Evolutionary conservation across 1,140 invertebrate genomes (phyloP).

Genomic region (Lasioglossum baleicum): DNA sequence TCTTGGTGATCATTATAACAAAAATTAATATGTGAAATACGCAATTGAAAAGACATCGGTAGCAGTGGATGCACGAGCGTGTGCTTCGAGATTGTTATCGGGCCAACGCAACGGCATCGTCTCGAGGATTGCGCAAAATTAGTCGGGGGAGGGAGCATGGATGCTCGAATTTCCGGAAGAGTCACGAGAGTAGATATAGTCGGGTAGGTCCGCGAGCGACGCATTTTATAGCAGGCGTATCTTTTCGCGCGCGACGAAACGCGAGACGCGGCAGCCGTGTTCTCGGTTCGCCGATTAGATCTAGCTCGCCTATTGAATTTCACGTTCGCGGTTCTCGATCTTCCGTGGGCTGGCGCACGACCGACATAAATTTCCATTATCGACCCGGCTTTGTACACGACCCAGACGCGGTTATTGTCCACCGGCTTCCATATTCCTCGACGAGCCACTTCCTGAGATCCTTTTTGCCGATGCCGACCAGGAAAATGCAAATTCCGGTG

Average conservation of each 20-base stretch:
- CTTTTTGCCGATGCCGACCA: not conserved
- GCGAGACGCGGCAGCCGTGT: conserved; percentile 32
- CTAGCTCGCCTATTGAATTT: conserved; percentile 60
- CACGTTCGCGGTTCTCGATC: conserved; percentile 36
- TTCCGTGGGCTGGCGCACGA: conserved; percentile 12
- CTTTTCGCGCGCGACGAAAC: conserved; percentile 35
- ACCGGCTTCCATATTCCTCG: conserved; percentile 17
- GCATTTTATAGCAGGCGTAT: conserved; percentile 24
- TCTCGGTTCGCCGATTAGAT: conserved; percentile 49
- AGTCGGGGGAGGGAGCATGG: no score
- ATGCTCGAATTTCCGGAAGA: no score
- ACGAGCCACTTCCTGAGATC: not conserved
- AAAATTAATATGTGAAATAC: no score
- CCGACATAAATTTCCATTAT: conserved; percentile 66
- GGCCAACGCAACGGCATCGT: no score
- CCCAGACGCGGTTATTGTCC: conserved; percentile 56
- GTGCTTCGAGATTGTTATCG: no score
- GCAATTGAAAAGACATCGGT: no score
- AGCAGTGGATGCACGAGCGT: no score
- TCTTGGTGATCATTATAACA: no score
- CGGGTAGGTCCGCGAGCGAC: no score
- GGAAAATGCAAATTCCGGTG: not conserved
- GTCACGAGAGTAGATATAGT: no score
- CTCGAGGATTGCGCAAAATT: no score
- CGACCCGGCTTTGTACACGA: conserved; percentile 49